Base-by-base conservation (phyloP, 2,797 vertebrate species). In the Halcyon leucocephala region DNA sequence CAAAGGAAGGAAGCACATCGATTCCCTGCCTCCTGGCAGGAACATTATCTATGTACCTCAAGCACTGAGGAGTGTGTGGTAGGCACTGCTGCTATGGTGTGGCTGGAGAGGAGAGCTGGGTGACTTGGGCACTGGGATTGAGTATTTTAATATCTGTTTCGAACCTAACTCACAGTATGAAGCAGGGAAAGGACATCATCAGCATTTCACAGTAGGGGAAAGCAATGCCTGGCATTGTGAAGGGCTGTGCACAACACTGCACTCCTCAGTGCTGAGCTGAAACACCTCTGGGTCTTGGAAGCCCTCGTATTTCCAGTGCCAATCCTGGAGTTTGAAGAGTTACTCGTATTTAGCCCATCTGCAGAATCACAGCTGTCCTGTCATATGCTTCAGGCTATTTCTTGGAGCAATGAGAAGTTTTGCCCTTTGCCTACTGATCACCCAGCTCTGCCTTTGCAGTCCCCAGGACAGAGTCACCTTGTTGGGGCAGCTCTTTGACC, bases 1-100 rank as follows among this genome's bases (percentile, higher is more conserved):
- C 52, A 3, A 11, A 82, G 83, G 86, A 85, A 93, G 74, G 85
- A 78, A 79, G 37, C 3, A 0, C 35, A 88, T 86, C 22, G 93
- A 96, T 89, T 82, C 58, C 52, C 44, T 39, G 64, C 41, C 55
- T 66, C 49, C 39, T 77, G 18, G 19, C 3, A 35, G 84, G 58
- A 76, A 19, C 9, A 0, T 41, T 26, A 16, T 64, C 79, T 85
- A 46, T 74, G 67, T n/a, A 18, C 66, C 61, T 44, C 1, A 7
- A 48, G 65, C 35, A 7, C 37, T 7, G 18, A 51, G 22, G 26
- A 44, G 42, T 3, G 35, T 0, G 0, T 16, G 70, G 8, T 6
- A 6, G 37, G 76, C 51, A 61, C 8, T n/a, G 61, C 37, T 57
- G 44, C 37, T 10, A 5, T 2, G 12, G 51, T 25, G 3, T 0